Evolutionary conservation across 2,888 invertebrate genomes (phyloP), one percentile per base, ranked within the genome.

Genomic region (Ormyrus rosae): DNA sequence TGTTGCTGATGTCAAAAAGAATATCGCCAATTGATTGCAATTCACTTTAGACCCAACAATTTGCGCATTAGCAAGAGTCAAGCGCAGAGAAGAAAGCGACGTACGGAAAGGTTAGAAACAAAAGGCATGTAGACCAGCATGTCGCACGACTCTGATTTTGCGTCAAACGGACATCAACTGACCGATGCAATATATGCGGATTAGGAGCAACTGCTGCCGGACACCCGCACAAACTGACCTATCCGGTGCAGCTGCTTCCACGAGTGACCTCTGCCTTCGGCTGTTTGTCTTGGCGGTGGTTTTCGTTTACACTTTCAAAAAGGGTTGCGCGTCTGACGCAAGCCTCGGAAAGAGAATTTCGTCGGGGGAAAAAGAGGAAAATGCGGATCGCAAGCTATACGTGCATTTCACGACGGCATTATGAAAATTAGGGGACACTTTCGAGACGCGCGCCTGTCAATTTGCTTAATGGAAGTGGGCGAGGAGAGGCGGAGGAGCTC

Each of bases 351-450:
- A 34, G 34, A 34, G 34, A 34, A 34, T 2, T 34, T 34, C 3
- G 34, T 34, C 34, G 3, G 34, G 34, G 34, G 34, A 1, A 34
- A 34, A 34, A 4, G 3, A 34, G 34, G 34, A 34, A 34, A 34
- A 34, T 34, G 34, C 34, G 34, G 34, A 34, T 34, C 34, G 34
- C 3, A 4, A 4, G 34, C 34, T 34, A 4, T 34, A 34, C 34
- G 34, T 34, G 34, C 34, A 34, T 34, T 34, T 34, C 71, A 58
- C 56, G 51, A 63, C 50, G 72, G 81, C 87, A 87, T 88, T 87
- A 88, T 86, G 84, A 86, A 88, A 88, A 88, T 88, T 87, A 87
- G 85, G 82, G 83, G 82, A 83, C 83, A 85, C 85, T 85, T 77
- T 45, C 56, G 67, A 61, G 74, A 80, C 69, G 61, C 61, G 72